phyloP scores from a whole-genome alignment of 2,888 invertebrate species.

The Strigamia crassipes region DNA sequence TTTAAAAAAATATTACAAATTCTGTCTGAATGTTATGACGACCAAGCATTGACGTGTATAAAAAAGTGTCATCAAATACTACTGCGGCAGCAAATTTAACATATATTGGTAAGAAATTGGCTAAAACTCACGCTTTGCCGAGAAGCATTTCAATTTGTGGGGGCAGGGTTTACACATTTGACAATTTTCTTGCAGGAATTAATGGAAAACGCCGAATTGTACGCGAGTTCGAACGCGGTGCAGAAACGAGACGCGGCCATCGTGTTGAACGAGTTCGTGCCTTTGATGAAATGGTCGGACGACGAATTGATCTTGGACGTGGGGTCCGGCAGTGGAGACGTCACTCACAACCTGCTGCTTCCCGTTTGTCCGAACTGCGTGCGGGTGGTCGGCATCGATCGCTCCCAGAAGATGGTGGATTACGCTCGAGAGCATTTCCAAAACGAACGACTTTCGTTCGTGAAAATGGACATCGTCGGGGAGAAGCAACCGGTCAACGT shows the following conservation, averaged over 20 bases:
- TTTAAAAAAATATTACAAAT: too few relatives aligned
- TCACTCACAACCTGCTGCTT: conserved; percentile 68
- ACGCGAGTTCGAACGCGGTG: conserved; percentile 66
- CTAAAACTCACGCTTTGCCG: too few relatives aligned
- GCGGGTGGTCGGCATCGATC: conserved; percentile 68
- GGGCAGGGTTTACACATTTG: too few relatives aligned
- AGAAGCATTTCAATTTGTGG: too few relatives aligned
- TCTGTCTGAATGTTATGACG: too few relatives aligned
- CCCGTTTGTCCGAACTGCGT: conserved; percentile 58
- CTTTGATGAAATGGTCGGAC: conserved; percentile 65
- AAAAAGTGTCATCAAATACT: too few relatives aligned
- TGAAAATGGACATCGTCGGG: conserved; percentile 65
- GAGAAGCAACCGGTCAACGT: conserved; percentile 54
- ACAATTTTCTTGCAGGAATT: too few relatives aligned
- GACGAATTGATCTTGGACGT: conserved; percentile 65
- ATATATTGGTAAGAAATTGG: too few relatives aligned
- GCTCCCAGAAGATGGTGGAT: conserved; percentile 72
- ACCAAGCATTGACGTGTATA: conserved; percentile 1
- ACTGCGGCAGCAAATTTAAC: too few relatives aligned
- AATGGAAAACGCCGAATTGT: too few relatives aligned
- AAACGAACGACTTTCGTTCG: conserved; percentile 58
- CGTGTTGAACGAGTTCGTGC: conserved; percentile 69
- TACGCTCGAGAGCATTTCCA: conserved; percentile 66
- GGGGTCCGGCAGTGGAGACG: conserved; percentile 76
- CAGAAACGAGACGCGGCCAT: conserved; percentile 71